phyloP scores from a whole-genome alignment of 1,140 invertebrate species.

The Colletes latitarsis region DNA sequence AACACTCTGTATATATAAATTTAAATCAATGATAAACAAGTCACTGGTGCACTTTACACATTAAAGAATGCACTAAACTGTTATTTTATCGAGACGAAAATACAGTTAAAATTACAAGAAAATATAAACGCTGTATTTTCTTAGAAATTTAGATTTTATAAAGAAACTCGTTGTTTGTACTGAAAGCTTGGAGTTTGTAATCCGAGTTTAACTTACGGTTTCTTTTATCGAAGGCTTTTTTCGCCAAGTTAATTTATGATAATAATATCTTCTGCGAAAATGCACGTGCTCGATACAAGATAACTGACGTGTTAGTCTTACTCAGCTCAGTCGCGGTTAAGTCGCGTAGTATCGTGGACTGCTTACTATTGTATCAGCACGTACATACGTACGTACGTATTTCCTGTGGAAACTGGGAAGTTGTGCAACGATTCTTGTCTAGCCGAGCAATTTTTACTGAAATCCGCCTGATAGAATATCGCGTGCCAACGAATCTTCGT shows the following conservation, averaged over 20 bases:
- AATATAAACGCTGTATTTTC: too few species aligned
- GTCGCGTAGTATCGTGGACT: neutral
- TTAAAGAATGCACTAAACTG: too few species aligned
- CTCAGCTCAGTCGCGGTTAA: constrained; percentile 4
- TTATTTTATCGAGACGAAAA: too few species aligned
- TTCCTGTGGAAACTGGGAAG: neutral
- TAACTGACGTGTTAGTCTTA: constrained; percentile 1
- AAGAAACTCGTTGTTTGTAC: too few species aligned
- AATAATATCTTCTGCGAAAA: constrained; percentile 16
- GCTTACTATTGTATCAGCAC: neutral
- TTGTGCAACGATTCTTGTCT: neutral
- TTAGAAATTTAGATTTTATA: too few species aligned
- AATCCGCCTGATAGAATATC: neutral
- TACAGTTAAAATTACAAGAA: too few species aligned
- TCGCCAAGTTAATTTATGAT: neutral
- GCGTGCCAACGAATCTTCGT: neutral
- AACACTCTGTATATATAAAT: too few species aligned
- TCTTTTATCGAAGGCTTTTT: neutral
- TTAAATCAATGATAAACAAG: too few species aligned
- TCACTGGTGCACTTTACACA: too few species aligned
- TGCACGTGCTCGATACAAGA: constrained; percentile 5
- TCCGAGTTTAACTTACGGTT: neutral
- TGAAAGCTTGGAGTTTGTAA: neutral
- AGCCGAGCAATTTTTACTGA: neutral
- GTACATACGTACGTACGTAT: neutral